These are phyloP conservation scores for Pycnonotus jocosus DNA, from an alignment of 2,113 vertebrate genomes.

Conservation along the genomic window DNA sequence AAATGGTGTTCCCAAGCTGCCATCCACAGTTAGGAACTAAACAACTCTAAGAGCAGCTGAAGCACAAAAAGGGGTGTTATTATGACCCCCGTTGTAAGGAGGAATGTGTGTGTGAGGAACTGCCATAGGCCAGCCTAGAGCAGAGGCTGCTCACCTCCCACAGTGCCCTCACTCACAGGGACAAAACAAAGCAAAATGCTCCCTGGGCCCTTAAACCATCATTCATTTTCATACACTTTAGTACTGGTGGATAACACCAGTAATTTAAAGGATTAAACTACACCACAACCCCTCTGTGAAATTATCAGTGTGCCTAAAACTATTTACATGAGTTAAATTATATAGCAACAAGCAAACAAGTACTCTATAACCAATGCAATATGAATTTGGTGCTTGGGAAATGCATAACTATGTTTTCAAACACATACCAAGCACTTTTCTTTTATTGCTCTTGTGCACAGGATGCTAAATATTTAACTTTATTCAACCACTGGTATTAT, in stretches of 20 bases:
- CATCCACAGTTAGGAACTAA: not conserved
- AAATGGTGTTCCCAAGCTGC: not conserved
- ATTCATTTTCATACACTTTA: not conserved
- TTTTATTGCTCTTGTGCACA: not conserved
- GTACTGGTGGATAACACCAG: not conserved
- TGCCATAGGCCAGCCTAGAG: not conserved
- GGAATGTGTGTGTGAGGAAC: not conserved
- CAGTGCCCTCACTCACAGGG: not conserved
- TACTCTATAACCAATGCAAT: not conserved
- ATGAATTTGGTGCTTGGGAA: not conserved
- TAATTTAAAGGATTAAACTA: not conserved
- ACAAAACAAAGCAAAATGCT: not conserved
- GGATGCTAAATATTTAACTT: slow-evolving; percentile 5
- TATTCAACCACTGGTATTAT: not conserved
- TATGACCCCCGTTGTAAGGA: not conserved
- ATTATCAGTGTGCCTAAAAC: not conserved
- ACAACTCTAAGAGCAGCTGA: not conserved
- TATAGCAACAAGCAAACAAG: not conserved
- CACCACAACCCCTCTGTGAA: not conserved
- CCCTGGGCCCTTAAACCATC: not conserved
- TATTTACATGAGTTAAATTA: not conserved
- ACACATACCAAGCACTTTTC: not conserved
- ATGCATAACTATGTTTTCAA: not conserved
- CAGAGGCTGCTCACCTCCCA: not conserved
- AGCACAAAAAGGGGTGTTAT: not conserved